A percentile compares a stretch with the other conserved stretches of the same genome.
Conservation (phyloP, 2,113 vertebrate genomes). For the Rhinolophus ferrumequinum region DNA sequence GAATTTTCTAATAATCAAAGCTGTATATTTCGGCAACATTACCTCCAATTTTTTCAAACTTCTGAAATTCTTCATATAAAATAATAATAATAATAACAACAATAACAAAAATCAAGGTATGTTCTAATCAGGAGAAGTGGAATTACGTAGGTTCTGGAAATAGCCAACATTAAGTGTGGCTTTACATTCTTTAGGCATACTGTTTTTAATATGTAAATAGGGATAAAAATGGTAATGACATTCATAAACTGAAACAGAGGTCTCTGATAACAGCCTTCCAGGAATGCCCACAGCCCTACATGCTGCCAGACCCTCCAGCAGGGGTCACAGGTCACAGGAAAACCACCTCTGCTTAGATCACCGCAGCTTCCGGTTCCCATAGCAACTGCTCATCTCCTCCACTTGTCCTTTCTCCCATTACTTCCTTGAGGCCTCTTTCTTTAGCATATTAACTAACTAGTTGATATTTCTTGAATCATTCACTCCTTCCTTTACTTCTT, state of each 20-base stretch:
- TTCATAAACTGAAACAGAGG: neutral
- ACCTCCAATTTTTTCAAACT: neutral
- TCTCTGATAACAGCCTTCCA: neutral
- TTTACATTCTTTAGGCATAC: neutral
- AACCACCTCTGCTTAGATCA: neutral
- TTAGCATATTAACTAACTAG: neutral
- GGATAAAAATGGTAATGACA: neutral
- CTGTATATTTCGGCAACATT: neutral
- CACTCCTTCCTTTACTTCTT: neutral
- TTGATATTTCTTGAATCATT: neutral
- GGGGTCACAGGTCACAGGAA: neutral
- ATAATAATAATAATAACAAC: neutral
- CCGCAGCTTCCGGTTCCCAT: neutral
- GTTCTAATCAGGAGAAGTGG: neutral
- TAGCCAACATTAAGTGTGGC: neutral
- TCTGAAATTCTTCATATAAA: neutral
- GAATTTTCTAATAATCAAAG: neutral
- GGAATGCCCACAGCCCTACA: neutral
- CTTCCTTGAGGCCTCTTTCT: neutral
- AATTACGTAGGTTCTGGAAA: neutral
- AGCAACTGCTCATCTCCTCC: neutral
- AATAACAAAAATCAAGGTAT: neutral
- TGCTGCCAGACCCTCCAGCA: neutral
- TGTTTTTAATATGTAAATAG: neutral
- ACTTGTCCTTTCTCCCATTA: neutral